Percentiles rank a stretch among this genome's conserved stretches.
These are phyloP conservation scores for Tachycineta bicolor DNA, from an alignment of 2,113 vertebrate genomes.

Conservation along the genomic window DNA sequence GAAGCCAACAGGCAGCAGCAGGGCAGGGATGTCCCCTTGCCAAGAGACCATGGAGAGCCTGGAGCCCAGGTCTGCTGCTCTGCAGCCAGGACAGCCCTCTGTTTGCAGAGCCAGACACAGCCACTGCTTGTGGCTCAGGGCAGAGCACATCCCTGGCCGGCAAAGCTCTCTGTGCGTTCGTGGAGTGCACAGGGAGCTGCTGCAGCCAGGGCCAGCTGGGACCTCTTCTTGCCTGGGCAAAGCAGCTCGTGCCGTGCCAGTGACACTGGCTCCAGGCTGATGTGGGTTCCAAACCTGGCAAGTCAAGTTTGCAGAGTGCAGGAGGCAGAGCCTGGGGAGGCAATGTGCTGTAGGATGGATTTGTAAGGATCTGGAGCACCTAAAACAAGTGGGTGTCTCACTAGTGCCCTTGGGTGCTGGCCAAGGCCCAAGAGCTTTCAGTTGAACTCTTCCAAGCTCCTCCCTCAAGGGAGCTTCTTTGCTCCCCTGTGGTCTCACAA, in stretches of 20 bases:
- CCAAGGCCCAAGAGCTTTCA: neutral
- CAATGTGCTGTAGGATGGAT: neutral
- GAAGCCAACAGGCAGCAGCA: neutral
- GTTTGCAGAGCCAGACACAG: neutral
- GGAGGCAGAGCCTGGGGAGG: neutral
- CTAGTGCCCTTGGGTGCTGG: neutral
- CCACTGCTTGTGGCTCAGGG: neutral
- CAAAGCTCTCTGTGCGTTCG: neutral
- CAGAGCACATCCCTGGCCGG: neutral
- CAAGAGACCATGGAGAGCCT: neutral
- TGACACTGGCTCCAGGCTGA: neutral
- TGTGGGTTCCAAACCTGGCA: neutral
- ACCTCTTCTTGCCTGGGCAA: neutral
- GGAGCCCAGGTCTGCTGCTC: neutral
- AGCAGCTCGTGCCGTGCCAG: fast-evolving
- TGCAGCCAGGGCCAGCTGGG: neutral
- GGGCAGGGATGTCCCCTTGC: neutral
- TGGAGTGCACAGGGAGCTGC: neutral
- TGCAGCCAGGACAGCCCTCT: neutral
- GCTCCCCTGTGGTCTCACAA: neutral
- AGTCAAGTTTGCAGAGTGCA: neutral
- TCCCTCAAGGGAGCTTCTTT: neutral
- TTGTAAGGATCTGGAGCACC: neutral
- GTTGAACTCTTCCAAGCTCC: neutral
- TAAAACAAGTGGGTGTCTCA: neutral